Conservation (phyloP, 2,113 vertebrate species). For the Lichenostomus cassidix region DNA sequence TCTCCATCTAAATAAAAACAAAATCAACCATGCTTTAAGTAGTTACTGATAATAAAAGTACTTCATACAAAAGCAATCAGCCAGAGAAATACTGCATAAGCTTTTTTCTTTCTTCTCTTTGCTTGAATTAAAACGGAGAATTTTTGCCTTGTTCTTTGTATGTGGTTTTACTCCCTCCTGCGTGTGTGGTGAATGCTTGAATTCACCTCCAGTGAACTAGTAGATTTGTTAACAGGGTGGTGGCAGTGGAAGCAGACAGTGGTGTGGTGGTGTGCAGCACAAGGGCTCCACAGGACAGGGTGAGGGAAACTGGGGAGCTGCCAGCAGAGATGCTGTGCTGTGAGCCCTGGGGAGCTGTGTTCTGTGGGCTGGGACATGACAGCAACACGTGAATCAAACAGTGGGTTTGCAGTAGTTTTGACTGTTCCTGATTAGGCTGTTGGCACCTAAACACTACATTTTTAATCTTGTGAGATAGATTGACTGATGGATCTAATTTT, state of each 20-base stretch:
- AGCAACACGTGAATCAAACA: fast-evolving
- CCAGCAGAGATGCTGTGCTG: fast-evolving
- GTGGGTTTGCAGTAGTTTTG: not conserved
- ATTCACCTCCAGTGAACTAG: not conserved
- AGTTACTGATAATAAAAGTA: not conserved
- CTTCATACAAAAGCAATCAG: not conserved
- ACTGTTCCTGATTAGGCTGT: not conserved
- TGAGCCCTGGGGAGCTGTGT: fast-evolving
- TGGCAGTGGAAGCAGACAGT: not conserved
- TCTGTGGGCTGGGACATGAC: not conserved
- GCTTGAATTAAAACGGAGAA: not conserved
- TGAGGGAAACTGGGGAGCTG: not conserved
- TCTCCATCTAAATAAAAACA: not conserved
- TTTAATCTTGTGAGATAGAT: not conserved
- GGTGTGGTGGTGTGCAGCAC: not conserved
- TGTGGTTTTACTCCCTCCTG: not conserved
- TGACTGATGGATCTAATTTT: not conserved
- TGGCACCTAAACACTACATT: not conserved
- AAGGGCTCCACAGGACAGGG: fast-evolving
- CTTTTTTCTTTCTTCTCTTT: not conserved
- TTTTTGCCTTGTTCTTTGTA: not conserved
- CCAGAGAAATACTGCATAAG: not conserved
- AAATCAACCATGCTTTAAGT: not conserved
- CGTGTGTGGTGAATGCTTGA: not conserved
- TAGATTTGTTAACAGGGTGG: fast-evolving